Conservation (phyloP, 2,888 invertebrate genomes). For the Diarsia brunnea region DNA sequence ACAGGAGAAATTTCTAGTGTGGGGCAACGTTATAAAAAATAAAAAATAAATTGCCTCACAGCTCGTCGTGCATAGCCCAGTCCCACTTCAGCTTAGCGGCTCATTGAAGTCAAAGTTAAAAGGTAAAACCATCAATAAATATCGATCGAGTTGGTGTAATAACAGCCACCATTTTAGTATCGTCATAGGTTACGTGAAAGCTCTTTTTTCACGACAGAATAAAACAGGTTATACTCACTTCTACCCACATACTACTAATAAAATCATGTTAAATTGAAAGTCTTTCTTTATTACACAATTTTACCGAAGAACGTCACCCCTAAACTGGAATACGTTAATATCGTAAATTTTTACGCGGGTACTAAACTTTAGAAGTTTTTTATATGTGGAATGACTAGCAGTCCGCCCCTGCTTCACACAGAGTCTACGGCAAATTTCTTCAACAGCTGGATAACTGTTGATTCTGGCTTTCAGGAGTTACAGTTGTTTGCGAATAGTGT, state of each 20-base stretch:
- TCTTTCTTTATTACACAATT: slow-evolving; percentile 50
- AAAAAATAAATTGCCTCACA: no score
- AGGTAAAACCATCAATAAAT: background rate
- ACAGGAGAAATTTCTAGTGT: no score
- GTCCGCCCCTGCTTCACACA: background rate
- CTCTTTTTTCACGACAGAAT: slow-evolving; percentile 24
- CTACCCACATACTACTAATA: slow-evolving; percentile 35
- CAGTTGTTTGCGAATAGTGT: no score
- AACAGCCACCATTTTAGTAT: no score
- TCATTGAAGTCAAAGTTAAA: background rate
- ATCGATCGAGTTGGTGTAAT: background rate
- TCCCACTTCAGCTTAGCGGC: no score
- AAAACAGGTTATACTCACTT: slow-evolving; percentile 9
- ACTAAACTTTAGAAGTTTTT: slow-evolving; percentile 55
- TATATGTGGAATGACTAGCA: slow-evolving; percentile 16
- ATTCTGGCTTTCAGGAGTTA: no score
- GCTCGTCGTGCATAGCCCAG: no score
- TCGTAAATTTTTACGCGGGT: slow-evolving; percentile 64
- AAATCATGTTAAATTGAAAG: slow-evolving; percentile 63
- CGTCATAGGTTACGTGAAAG: slow-evolving; percentile 3
- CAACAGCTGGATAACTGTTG: background rate
- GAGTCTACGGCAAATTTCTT: background rate
- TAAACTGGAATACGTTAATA: slow-evolving; percentile 38
- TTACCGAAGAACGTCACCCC: slow-evolving; percentile 27
- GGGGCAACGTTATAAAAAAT: no score